Evolutionary conservation across 2,888 invertebrate genomes (phyloP).

Genomic region (Cylindroiulus punctatus): DNA sequence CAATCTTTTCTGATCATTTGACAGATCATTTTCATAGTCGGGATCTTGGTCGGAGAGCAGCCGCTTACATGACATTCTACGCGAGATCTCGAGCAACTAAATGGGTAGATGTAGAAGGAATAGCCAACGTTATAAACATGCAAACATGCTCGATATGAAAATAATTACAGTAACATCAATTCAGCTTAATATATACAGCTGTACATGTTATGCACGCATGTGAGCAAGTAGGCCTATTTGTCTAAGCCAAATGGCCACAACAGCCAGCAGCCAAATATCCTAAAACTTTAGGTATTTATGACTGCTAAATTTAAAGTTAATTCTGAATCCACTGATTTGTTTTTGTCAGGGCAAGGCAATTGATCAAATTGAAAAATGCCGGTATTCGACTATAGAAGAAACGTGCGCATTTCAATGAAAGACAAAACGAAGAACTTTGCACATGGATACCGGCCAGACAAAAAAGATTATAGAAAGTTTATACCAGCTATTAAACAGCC

Average conservation of each 20-base stretch:
- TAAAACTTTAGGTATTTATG: background rate
- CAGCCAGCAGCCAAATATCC: background rate
- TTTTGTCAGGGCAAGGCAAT: background rate
- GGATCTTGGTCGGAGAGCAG: conserved; percentile 50
- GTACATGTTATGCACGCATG: too few species aligned
- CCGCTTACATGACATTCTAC: conserved; percentile 56
- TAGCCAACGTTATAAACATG: background rate
- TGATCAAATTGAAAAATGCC: background rate
- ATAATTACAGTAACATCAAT: background rate
- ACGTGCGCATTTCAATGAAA: background rate
- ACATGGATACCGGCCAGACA: background rate
- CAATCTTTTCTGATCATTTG: conserved; percentile 52
- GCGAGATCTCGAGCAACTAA: background rate
- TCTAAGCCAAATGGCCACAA: background rate
- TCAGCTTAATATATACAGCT: background rate
- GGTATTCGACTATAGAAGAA: background rate
- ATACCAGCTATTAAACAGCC: background rate
- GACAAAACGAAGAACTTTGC: background rate
- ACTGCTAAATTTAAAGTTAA: background rate
- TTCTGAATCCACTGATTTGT: background rate
- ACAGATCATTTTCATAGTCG: conserved; percentile 50
- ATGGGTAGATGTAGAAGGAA: background rate
- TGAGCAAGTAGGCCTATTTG: background rate
- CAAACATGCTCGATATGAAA: background rate
- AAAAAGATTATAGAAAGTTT: background rate